Evolutionary conservation across 2,888 invertebrate species (phyloP).

Genomic region (Oligia latruncula): DNA sequence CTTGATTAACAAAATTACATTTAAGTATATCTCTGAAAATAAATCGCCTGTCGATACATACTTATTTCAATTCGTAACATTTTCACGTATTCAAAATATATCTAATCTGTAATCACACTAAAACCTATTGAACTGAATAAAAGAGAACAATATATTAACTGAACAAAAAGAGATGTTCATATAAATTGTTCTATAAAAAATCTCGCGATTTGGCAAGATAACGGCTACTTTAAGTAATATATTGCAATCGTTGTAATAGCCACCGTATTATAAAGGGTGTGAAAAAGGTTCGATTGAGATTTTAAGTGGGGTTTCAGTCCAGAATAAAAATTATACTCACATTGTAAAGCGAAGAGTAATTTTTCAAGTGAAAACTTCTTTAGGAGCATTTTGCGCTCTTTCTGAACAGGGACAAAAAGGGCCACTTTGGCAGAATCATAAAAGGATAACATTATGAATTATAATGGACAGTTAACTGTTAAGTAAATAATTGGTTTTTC

Average conservation of each 20-base stretch:
- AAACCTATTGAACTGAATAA: slow-evolving; percentile 40
- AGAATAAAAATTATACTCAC: background rate
- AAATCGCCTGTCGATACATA: background rate
- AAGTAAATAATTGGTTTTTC: background rate
- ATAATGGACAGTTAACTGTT: too few relatives aligned
- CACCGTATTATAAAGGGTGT: slow-evolving; percentile 39
- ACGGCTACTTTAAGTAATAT: slow-evolving; percentile 68
- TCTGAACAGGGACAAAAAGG: background rate
- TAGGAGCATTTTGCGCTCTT: background rate
- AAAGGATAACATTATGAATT: too few relatives aligned
- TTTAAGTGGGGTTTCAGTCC: background rate
- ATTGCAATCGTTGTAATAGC: slow-evolving; percentile 67
- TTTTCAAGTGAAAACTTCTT: background rate
- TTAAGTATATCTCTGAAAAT: background rate
- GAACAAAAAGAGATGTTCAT: slow-evolving; percentile 33
- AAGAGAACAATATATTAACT: slow-evolving; percentile 25
- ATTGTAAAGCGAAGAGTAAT: background rate
- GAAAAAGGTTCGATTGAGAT: background rate
- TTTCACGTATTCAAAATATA: slow-evolving; percentile 24
- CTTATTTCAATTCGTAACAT: background rate
- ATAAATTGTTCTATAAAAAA: slow-evolving; percentile 65
- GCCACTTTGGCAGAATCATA: too few relatives aligned
- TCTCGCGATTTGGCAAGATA: slow-evolving; percentile 61
- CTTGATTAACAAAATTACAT: slow-evolving; percentile 20
- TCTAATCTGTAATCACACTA: slow-evolving; percentile 46